Conservation (phyloP, 2,888 invertebrate species). For the Notodonta dromedarius region DNA sequence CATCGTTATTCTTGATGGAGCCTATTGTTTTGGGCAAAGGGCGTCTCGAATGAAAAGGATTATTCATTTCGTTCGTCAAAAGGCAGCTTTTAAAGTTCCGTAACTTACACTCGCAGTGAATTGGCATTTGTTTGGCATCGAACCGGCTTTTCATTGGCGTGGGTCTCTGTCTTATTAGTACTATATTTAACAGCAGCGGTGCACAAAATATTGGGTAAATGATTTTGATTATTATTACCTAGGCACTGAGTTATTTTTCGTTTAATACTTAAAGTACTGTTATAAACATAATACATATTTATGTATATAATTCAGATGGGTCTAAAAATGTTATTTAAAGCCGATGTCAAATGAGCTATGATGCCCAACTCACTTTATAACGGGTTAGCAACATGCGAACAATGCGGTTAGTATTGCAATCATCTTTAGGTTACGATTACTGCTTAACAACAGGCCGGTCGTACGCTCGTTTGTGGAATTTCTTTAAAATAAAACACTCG, state of each 20-base stretch:
- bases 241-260: too few relatives aligned
- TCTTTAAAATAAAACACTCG: not conserved
- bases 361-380: too few relatives aligned
- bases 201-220: conserved; percentile 32
- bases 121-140: conserved; percentile 45
- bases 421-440: too few relatives aligned
- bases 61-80: conserved; percentile 73
- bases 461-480: too few relatives aligned
- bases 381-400: too few relatives aligned
- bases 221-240: conserved; percentile 3
- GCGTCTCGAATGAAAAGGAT: conserved; percentile 72
- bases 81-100: conserved; percentile 53
- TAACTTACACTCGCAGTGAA: conserved; percentile 63
- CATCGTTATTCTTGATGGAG: conserved; percentile 77
- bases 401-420: too few relatives aligned
- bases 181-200: conserved; percentile 27
- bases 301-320: too few relatives aligned
- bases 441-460: not conserved
- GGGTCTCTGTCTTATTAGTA: conserved; percentile 4
- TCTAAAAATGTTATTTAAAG: too few relatives aligned
- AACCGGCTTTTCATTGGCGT: conserved; percentile 19
- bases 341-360: too few relatives aligned
- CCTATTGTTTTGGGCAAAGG: conserved; percentile 72
- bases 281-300: too few relatives aligned
- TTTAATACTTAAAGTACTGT: too few relatives aligned